Conservation (phyloP, 2,888 invertebrate genomes). For the Mycalesis mineus region DNA sequence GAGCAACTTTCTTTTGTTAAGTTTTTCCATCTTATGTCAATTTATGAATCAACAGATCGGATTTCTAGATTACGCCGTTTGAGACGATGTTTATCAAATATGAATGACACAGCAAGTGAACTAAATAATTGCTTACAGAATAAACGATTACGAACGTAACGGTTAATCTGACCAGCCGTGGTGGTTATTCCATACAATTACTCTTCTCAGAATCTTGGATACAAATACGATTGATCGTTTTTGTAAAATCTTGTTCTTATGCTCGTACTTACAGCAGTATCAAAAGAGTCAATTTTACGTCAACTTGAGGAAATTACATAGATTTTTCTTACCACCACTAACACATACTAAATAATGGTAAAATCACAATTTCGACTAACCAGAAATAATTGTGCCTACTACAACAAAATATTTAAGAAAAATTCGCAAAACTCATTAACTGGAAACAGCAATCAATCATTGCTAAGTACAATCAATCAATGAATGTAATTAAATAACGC, state of each 20-base stretch:
- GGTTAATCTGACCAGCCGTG: conserved; percentile 10
- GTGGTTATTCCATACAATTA: background rate
- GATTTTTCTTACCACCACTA: background rate
- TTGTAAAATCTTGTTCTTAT: background rate
- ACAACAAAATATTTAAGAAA: too few relatives aligned
- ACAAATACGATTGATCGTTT: background rate
- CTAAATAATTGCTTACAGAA: conserved; percentile 45
- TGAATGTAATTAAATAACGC: too few relatives aligned
- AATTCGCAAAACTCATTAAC: too few relatives aligned
- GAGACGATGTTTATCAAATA: conserved; percentile 63
- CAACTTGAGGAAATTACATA: background rate
- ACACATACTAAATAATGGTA: too few relatives aligned
- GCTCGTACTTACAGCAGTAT: background rate
- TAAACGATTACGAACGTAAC: conserved; percentile 32
- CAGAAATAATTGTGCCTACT: too few relatives aligned
- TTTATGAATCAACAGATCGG: conserved; percentile 62
- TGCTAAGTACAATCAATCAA: background rate
- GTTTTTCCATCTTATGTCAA: conserved; percentile 42
- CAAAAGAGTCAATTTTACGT: background rate
- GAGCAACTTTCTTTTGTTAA: background rate
- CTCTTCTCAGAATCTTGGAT: background rate
- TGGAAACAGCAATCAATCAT: background rate
- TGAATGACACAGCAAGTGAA: conserved; percentile 64
- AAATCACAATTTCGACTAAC: too few relatives aligned
- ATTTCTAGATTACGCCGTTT: conserved; percentile 43